Conservation (phyloP, 2,797 vertebrate species). For the Acestrorhynchus altus region DNA sequence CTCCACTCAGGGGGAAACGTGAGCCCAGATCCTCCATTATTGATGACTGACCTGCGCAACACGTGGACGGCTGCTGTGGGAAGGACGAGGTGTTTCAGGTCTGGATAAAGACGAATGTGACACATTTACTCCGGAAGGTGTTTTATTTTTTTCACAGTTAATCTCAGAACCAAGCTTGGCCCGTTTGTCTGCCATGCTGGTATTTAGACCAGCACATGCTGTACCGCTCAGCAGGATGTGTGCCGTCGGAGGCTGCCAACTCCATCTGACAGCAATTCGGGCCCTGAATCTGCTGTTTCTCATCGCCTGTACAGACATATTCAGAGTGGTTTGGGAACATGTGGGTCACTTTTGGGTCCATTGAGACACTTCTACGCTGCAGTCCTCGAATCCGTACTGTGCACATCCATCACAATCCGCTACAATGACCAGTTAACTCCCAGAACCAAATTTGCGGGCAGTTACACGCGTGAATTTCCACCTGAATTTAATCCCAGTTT, state of each 20-base stretch:
- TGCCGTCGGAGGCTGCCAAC: not conserved
- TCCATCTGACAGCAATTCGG: not conserved
- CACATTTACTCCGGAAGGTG: conserved; percentile 19
- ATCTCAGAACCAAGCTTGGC: not conserved
- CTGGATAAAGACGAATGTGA: conserved; percentile 41
- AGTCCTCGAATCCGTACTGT: no score
- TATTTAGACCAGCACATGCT: not conserved
- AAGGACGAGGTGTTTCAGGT: conserved; percentile 44
- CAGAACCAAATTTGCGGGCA: no score
- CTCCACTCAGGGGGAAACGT: conserved; percentile 57
- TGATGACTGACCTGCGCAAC: conserved; percentile 50
- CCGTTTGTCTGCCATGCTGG: not conserved
- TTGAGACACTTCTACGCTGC: no score
- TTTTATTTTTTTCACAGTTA: conserved; percentile 8
- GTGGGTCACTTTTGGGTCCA: no score
- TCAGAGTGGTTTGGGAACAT: no score
- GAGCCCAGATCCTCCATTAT: conserved; percentile 62
- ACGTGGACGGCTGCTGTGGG: conserved; percentile 48
- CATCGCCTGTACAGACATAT: not conserved
- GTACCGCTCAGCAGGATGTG: not conserved
- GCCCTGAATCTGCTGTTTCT: not conserved
- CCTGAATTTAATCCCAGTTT: no score
- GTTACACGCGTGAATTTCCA: no score
- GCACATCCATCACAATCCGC: no score
- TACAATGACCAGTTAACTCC: no score